phyloP scores from a whole-genome alignment of 2,888 invertebrate genomes.

The Diarsia rubi region DNA sequence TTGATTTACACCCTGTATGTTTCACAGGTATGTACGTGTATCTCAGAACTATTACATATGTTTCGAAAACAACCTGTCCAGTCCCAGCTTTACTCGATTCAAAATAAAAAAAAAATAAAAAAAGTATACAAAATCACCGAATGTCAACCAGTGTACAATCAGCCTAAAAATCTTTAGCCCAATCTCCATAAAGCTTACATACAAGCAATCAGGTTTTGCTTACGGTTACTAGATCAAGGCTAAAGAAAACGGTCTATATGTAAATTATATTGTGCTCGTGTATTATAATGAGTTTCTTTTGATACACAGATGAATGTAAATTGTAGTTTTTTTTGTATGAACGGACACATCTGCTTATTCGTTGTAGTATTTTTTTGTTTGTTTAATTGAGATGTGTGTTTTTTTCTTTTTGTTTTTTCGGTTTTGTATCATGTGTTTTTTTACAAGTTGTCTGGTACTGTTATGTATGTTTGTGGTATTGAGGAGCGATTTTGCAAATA shows the following conservation, averaged over 20 bases:
- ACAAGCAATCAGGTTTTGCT: conserved; percentile 24
- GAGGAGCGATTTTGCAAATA: neutral
- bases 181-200: conserved; percentile 12
- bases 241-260: conserved; percentile 42
- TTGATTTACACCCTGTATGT: too few species aligned
- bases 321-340: conserved; percentile 28
- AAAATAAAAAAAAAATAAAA: too few species aligned
- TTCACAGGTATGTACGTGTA: too few species aligned
- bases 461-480: neutral
- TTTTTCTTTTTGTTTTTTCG: neutral
- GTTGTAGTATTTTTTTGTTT: neutral
- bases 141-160: neutral
- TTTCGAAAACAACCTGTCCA: neutral
- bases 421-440: neutral
- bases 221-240: conserved; percentile 37
- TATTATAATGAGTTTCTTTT: conserved; percentile 40
- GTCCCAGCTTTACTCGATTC: neutral
- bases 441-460: neutral
- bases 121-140: neutral
- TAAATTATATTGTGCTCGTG: conserved; percentile 26
- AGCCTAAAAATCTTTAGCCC: neutral
- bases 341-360: conserved; percentile 8
- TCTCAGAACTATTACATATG: too few species aligned
- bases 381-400: conserved; percentile 18
- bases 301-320: conserved; percentile 33